phyloP scores from a whole-genome alignment of 2,888 invertebrate species.

The Sinopyrophorus schimmeli region DNA sequence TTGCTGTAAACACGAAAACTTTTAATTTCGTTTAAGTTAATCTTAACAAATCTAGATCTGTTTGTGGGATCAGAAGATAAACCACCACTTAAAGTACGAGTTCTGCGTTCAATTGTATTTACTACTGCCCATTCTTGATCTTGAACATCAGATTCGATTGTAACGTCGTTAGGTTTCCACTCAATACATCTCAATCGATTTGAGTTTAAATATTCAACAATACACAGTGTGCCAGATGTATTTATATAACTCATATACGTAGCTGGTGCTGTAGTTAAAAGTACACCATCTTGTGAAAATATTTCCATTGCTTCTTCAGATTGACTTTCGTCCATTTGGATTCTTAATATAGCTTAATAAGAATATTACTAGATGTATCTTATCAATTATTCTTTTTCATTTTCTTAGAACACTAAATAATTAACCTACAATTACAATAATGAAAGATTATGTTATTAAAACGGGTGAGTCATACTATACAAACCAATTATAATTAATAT shows the following conservation, averaged over 20 bases:
- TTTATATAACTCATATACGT: slow-evolving; percentile 61
- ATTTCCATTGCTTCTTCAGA: slow-evolving; percentile 59
- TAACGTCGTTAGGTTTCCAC: slow-evolving; percentile 81
- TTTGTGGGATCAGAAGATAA: slow-evolving; percentile 53
- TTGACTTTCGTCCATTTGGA: slow-evolving; percentile 44
- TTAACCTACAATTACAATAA: too few species aligned
- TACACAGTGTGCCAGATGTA: slow-evolving; percentile 66
- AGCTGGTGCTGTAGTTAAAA: slow-evolving; percentile 68
- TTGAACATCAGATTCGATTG: slow-evolving; percentile 75
- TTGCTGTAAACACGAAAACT: slow-evolving; percentile 64
- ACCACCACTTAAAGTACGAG: slow-evolving; percentile 64
- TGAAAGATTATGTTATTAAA: too few species aligned
- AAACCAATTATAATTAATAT: too few species aligned
- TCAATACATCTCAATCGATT: slow-evolving; percentile 64
- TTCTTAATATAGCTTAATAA: too few species aligned
- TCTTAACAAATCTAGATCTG: slow-evolving; percentile 59
- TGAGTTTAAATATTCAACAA: slow-evolving; percentile 63
- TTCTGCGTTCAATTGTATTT: slow-evolving; percentile 70
- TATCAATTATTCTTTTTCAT: too few species aligned
- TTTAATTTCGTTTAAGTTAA: slow-evolving; percentile 66
- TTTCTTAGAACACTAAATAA: too few species aligned
- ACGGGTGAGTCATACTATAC: too few species aligned
- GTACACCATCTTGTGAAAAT: slow-evolving; percentile 79
- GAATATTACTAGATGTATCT: too few species aligned
- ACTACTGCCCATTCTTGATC: slow-evolving; percentile 87